Evolutionary conservation across 2,888 invertebrate species (phyloP), one percentile per base, ranked within the genome.

Genomic region (Phragmatobia fuliginosa): DNA sequence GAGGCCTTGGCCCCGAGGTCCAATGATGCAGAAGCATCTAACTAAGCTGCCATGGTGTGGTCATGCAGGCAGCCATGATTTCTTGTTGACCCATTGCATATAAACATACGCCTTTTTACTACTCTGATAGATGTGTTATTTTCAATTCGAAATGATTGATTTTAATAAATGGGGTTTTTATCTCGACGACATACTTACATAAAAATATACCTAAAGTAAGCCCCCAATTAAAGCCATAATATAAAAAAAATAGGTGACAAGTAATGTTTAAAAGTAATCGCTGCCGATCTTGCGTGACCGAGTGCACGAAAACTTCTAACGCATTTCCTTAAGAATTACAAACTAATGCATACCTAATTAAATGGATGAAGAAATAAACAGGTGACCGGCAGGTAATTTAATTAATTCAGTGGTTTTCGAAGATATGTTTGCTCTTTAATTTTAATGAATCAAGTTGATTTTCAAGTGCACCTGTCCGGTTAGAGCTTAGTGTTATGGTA

Each of bases 251-350:
- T 68, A 71, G 80, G 78, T 82, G 82, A 77, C 80, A 80, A 79
- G 76, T 80, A 76, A 74, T 56, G 71, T 70, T 80, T 71, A 73
- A 65, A 74, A 77, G 68, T 77, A 75, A 82, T 80, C 77, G 77
- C 68, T 36, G 36, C n/a, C 69, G 80, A 82, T 80, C 80, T 80
- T 80, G 80, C 80, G 80, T 80, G 80, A 71, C 73, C 38, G 49
- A 70, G 68, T 79, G 78, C 69, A 62, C 62, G 72, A 72, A 77
- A 75, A 71, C 56, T 73, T 72, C 75, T 16, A 59, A 79, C 71
- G 69, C 67, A 71, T 73, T 82, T 73, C 73, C 78, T 66, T 65
- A 62, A 68, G 59, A 67, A 75, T 72, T 68, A 70, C 33, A 66
- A 66, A 81, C 68, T 71, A 76, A 73, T 74, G 71, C 74, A 74